phyloP scores from a whole-genome alignment of 1,140 invertebrate genomes.

The Adelges cooleyi region DNA sequence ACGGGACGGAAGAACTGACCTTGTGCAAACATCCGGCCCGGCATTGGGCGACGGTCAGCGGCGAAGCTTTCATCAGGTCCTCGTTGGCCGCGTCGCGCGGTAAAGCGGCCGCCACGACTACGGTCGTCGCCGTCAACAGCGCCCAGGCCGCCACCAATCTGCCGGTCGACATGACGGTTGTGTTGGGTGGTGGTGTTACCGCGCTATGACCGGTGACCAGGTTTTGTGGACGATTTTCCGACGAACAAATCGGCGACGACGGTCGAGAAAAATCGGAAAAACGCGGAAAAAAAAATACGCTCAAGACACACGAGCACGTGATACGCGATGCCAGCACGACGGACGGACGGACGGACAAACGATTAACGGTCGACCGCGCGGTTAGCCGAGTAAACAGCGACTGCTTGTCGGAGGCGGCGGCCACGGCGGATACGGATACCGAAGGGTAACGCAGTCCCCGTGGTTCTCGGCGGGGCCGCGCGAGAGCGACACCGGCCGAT shows the following conservation, averaged over 20 bases:
- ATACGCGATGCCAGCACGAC: neutral
- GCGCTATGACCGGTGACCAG: no score
- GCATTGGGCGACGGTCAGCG: slow-evolving; percentile 52
- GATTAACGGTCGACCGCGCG: neutral
- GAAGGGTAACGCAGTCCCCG: neutral
- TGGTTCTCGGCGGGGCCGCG: neutral
- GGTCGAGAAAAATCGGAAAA: neutral
- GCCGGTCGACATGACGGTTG: no score
- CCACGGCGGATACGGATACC: neutral
- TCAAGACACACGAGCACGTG: neutral
- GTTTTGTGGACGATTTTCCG: no score
- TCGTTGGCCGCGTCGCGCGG: neutral
- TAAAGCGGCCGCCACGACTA: neutral
- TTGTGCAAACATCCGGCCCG: slow-evolving; percentile 53
- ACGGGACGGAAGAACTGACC: slow-evolving; percentile 39
- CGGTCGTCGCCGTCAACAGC: neutral
- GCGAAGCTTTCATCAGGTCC: slow-evolving; percentile 43
- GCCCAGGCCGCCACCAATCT: no score
- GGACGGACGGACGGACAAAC: neutral
- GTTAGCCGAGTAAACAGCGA: neutral
- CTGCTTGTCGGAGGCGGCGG: neutral
- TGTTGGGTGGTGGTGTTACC: no score
- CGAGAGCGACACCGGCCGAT: slow-evolving; percentile 10
- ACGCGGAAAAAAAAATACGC: neutral
- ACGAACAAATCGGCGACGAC: no score